These are phyloP conservation scores for Steinernema carpocapsae DNA, from an alignment of 2,888 invertebrate species.

Conservation along the genomic window DNA sequence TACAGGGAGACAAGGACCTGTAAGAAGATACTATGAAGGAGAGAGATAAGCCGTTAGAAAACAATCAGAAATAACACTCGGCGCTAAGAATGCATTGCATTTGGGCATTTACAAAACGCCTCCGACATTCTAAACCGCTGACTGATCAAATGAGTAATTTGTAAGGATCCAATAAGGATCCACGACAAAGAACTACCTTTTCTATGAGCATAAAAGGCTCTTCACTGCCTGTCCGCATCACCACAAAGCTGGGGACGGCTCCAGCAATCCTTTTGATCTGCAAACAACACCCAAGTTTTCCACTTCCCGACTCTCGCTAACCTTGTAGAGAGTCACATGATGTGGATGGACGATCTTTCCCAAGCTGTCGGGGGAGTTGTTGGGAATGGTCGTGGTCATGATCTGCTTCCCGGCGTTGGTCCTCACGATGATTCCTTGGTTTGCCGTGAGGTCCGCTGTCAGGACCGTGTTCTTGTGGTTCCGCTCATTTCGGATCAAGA, in stretches of 20 bases:
- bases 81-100: too few relatives aligned
- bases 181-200: slow-evolving; percentile 1
- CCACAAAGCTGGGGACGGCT: background rate
- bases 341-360: slow-evolving; percentile 52
- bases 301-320: slow-evolving; percentile 10
- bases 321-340: slow-evolving; percentile 50
- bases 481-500: slow-evolving; percentile 48
- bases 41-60: too few relatives aligned
- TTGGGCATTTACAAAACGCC: too few relatives aligned
- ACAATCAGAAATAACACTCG: too few relatives aligned
- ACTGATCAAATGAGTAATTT: too few relatives aligned
- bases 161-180: too few relatives aligned
- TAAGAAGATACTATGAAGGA: too few relatives aligned
- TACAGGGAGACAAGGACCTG: slow-evolving; percentile 46
- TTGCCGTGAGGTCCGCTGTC: slow-evolving; percentile 43
- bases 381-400: slow-evolving; percentile 48
- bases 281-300: background rate
- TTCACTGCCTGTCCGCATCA: slow-evolving; percentile 10
- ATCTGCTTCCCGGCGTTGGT: slow-evolving; percentile 46
- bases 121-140: too few relatives aligned
- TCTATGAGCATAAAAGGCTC: slow-evolving; percentile 22
- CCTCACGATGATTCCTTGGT: slow-evolving; percentile 44
- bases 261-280: background rate
- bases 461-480: slow-evolving; percentile 47
- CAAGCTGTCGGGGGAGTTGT: slow-evolving; percentile 43